Percentiles rank a stretch among this genome's conserved stretches.
Evolutionary conservation across 2,888 invertebrate genomes (phyloP).

Genomic region (Epirrhoe tristata): DNA sequence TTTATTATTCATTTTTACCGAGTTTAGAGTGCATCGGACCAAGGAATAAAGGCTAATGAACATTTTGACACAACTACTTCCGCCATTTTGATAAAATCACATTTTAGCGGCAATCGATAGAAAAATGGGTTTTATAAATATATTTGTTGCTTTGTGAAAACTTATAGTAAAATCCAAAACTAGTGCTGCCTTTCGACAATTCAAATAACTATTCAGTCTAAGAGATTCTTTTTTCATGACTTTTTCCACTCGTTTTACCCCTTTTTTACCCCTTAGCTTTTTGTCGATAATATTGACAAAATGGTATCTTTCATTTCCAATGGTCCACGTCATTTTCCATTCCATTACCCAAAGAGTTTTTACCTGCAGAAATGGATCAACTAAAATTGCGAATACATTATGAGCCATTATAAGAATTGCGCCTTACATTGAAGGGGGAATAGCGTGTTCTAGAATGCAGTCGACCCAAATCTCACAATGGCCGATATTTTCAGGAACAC

Average conservation of each 20-base stretch:
- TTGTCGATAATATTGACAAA: background rate
- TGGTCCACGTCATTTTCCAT: conserved; percentile 2
- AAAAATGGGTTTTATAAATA: no score
- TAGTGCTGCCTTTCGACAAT: background rate
- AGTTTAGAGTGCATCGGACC: no score
- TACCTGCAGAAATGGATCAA: conserved; percentile 18
- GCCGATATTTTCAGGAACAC: conserved; percentile 72
- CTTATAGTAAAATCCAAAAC: no score
- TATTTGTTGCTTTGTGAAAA: no score
- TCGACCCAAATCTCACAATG: conserved; percentile 71
- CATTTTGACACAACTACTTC: no score
- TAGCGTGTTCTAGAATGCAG: conserved; percentile 63
- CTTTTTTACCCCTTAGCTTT: background rate
- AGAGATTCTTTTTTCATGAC: background rate
- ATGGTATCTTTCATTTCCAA: background rate
- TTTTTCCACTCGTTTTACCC: background rate
- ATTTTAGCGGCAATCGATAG: no score
- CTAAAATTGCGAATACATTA: conserved; percentile 43
- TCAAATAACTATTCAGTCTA: background rate
- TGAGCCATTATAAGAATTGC: conserved; percentile 45
- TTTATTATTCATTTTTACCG: no score
- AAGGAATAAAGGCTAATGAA: no score
- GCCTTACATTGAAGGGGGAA: conserved; percentile 48
- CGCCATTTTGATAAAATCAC: no score
- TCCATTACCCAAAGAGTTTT: conserved; percentile 13